A percentile compares a stretch with the other conserved stretches of the same genome.
These are phyloP conservation scores for Gallirallus australis DNA, from an alignment of 2,797 vertebrate genomes.

Conservation along the genomic window DNA sequence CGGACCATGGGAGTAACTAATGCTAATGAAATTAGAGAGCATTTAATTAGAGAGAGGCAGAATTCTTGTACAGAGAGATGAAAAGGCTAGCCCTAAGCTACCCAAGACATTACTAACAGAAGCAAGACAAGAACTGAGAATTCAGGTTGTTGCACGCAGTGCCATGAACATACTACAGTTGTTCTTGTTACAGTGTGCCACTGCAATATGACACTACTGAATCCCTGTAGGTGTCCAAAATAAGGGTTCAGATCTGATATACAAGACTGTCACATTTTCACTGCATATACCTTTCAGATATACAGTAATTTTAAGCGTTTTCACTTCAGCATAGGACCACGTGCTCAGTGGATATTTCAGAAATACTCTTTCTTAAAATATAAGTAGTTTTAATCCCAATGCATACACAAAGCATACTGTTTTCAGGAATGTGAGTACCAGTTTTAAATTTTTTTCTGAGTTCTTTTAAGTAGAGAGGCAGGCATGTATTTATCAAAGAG, in stretches of 20 bases:
- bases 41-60: background rate
- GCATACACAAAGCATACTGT: slow-evolving; percentile 86
- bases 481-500: slow-evolving; percentile 89
- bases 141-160: background rate
- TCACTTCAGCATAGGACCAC: background rate
- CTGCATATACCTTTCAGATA: background rate
- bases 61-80: background rate
- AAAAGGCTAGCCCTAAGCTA: background rate
- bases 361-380: background rate
- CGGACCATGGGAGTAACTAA: background rate
- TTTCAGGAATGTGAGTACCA: slow-evolving; percentile 84
- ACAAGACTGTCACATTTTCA: background rate
- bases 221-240: background rate
- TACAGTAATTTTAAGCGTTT: background rate
- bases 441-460: slow-evolving; percentile 85
- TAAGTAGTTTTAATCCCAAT: slow-evolving; percentile 56
- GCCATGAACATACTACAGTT: background rate
- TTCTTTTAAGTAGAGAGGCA: slow-evolving; percentile 84
- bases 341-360: background rate
- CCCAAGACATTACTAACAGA: background rate
- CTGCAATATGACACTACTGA: background rate
- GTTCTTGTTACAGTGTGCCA: background rate
- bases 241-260: background rate
- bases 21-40: background rate
- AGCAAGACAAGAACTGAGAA: background rate